A percentile compares a stretch with the other conserved stretches of the same genome.
Evolutionary conservation across 2,113 vertebrate species (phyloP).

Genomic region (Shinisaurus crocodilurus): DNA sequence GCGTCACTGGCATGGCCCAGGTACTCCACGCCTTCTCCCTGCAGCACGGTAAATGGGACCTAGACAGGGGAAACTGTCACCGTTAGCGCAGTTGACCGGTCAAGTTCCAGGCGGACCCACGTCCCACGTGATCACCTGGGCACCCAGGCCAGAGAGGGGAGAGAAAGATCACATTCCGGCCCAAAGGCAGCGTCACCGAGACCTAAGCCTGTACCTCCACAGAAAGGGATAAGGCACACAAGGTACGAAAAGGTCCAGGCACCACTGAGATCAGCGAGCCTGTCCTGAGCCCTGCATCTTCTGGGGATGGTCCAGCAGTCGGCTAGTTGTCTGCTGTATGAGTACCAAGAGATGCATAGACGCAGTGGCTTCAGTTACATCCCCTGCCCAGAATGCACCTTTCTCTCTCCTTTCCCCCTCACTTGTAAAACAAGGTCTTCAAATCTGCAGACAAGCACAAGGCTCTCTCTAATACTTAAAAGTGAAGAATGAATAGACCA

Average conservation of each 20-base stretch:
- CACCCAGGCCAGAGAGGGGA: neutral
- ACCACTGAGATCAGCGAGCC: neutral
- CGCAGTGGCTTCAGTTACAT: no score
- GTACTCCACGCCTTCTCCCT: conserved; percentile 97
- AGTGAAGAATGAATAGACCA: neutral
- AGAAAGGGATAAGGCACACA: neutral
- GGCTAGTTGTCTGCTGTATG: neutral
- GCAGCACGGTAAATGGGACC: conserved; percentile 96
- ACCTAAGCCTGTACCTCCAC: neutral
- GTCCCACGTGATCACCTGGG: neutral
- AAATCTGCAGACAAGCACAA: neutral
- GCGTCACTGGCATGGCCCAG: conserved; percentile 93
- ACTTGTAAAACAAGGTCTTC: conserved; percentile 3
- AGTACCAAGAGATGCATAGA: neutral
- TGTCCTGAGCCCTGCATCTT: neutral
- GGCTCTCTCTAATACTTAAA: neutral
- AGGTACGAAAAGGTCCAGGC: neutral
- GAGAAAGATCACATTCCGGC: neutral
- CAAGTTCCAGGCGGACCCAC: neutral
- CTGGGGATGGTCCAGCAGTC: neutral
- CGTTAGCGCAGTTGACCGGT: neutral
- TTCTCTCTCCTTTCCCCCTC: neutral
- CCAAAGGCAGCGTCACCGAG: neutral
- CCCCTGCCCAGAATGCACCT: neutral
- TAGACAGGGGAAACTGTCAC: conserved; percentile 60